Conservation (phyloP, 2,888 invertebrate species). For the Cantharis nigra region DNA sequence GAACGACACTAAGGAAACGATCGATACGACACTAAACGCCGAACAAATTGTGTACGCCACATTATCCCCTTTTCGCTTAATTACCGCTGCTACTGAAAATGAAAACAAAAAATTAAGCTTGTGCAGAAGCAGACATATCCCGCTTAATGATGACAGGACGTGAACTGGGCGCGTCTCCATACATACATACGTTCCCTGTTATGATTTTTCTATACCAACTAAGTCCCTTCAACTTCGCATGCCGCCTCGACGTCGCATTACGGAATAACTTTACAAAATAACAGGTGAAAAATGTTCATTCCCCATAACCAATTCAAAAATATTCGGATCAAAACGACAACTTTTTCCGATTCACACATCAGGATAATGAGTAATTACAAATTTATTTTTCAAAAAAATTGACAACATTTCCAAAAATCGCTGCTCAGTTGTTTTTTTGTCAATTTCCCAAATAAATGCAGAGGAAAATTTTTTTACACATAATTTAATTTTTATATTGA, state of each 20-base stretch:
- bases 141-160: background rate
- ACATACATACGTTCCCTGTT: background rate
- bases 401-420: too few relatives aligned
- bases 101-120: background rate
- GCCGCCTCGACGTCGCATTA: background rate
- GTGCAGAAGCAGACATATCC: background rate
- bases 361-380: too few relatives aligned
- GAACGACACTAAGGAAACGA: background rate
- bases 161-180: background rate
- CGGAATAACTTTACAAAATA: background rate
- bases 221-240: background rate
- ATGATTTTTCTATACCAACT: background rate
- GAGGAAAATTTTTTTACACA: too few relatives aligned
- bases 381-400: too few relatives aligned
- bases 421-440: too few relatives aligned
- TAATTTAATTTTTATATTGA: too few relatives aligned
- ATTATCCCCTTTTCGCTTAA: background rate
- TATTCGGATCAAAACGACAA: too few relatives aligned
- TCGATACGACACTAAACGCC: background rate
- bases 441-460: too few relatives aligned
- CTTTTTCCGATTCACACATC: too few relatives aligned
- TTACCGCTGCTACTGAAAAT: background rate
- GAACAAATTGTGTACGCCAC: background rate
- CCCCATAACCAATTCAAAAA: too few relatives aligned
- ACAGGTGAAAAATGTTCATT: background rate